These are phyloP conservation scores for Daktulosphaira vitifoliae DNA, from an alignment of 1,140 invertebrate species.

Conservation along the genomic window DNA sequence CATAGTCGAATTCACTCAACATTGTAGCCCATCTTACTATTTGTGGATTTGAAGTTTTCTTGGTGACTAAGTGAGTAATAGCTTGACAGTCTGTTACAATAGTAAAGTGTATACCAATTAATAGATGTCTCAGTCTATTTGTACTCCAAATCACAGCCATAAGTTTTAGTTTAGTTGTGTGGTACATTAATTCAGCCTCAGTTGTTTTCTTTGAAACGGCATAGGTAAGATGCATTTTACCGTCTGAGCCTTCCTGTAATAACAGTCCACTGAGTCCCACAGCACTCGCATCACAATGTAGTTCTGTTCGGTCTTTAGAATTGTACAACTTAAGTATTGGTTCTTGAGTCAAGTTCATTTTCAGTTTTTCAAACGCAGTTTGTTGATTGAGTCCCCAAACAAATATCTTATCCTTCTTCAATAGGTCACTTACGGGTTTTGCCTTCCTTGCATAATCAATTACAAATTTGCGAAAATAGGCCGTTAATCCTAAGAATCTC, in stretches of 20 bases:
- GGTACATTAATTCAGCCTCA: constrained; percentile 2
- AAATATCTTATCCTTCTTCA: neutral
- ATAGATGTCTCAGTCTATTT: neutral
- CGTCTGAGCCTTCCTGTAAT: neutral
- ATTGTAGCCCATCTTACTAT: constrained; percentile 41
- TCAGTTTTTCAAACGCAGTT: constrained; percentile 2
- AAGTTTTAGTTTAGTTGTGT: constrained; percentile 5
- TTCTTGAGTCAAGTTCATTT: neutral
- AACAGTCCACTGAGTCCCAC: constrained; percentile 1
- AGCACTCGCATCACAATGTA: constrained; percentile 21
- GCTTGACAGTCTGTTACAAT: constrained; percentile 25
- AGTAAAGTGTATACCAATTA: neutral
- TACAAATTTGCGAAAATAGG: constrained; percentile 11
- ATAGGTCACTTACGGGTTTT: neutral
- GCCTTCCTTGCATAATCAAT: neutral
- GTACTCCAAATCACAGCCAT: constrained; percentile 8
- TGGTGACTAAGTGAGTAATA: neutral
- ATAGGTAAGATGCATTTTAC: constrained; percentile 7
- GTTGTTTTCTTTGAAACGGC: constrained; percentile 15
- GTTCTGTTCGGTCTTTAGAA: constrained; percentile 9
- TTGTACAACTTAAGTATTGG: constrained; percentile 33
- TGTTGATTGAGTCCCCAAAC: neutral
- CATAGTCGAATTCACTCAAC: constrained; percentile 39
- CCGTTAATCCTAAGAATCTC: constrained; percentile 2
- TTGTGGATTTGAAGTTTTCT: constrained; percentile 37